Percentiles rank a stretch among this genome's conserved stretches.
These are phyloP conservation scores for Chionomys nivalis DNA, from an alignment of 2,113 vertebrate genomes.

Conservation along the genomic window DNA sequence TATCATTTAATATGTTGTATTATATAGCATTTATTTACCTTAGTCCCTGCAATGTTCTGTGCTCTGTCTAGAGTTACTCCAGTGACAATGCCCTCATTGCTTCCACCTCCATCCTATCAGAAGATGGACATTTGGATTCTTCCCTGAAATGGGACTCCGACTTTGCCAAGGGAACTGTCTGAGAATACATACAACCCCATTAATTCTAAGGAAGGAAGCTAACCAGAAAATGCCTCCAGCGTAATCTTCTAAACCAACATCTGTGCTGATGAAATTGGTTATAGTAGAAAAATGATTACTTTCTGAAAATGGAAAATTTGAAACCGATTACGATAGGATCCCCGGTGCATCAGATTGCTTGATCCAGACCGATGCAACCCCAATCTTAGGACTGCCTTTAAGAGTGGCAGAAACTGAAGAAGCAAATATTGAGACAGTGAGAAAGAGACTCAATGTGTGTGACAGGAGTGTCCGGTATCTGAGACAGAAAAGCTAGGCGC, in stretches of 20 bases:
- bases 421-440: not conserved
- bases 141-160: not conserved
- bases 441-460: not conserved
- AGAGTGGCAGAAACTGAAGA: not conserved
- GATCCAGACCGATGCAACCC: not conserved
- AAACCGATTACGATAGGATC: not conserved
- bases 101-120: not conserved
- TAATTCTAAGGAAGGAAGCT: not conserved
- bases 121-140: not conserved
- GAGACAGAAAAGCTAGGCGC: not conserved
- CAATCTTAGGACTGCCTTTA: not conserved
- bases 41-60: not conserved
- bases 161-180: not conserved
- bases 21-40: not conserved
- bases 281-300: not conserved
- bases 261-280: not conserved
- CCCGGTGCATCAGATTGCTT: not conserved
- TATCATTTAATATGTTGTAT: not conserved
- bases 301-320: conserved; percentile 1
- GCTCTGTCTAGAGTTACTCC: not conserved
- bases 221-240: not conserved
- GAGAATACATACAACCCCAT: not conserved
- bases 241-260: not conserved
- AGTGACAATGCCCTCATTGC: not conserved
- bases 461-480: rapidly evolving